phyloP scores from a whole-genome alignment of 2,113 vertebrate species.

The Pluvialis apricaria region DNA sequence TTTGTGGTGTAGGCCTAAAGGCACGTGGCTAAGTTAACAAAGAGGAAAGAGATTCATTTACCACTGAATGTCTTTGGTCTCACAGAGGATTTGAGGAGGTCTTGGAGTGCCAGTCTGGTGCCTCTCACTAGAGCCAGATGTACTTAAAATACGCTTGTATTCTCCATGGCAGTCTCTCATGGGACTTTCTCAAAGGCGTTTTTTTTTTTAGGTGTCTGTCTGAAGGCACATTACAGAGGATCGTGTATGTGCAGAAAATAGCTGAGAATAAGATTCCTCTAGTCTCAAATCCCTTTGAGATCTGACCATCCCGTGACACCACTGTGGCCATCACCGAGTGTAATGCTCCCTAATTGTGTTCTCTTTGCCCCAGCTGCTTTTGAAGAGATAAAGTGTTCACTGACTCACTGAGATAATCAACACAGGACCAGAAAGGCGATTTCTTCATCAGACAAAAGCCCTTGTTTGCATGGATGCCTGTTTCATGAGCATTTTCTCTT shows the following conservation, averaged over 20 bases:
- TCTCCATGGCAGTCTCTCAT: background rate
- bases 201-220: background rate
- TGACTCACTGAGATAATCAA: background rate
- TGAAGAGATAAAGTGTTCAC: background rate
- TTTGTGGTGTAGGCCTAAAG: background rate
- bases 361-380: background rate
- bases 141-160: background rate
- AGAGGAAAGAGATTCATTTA: background rate
- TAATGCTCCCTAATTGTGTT: background rate
- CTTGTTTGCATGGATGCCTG: background rate
- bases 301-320: background rate
- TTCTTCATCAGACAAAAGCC: background rate
- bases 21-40: background rate
- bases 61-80: background rate
- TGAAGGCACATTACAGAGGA: background rate
- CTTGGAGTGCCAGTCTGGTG: background rate
- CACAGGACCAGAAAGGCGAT: background rate
- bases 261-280: background rate
- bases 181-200: background rate
- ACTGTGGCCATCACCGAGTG: background rate
- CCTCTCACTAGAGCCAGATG: background rate
- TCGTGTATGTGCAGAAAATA: background rate
- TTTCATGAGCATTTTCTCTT: constrained; percentile 7
- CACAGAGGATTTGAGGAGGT: background rate
- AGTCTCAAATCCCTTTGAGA: background rate